Evolutionary conservation across 2,888 invertebrate species (phyloP), one percentile per base, ranked within the genome.

Genomic region (Scaptodrosophila latifasciaeformis): DNA sequence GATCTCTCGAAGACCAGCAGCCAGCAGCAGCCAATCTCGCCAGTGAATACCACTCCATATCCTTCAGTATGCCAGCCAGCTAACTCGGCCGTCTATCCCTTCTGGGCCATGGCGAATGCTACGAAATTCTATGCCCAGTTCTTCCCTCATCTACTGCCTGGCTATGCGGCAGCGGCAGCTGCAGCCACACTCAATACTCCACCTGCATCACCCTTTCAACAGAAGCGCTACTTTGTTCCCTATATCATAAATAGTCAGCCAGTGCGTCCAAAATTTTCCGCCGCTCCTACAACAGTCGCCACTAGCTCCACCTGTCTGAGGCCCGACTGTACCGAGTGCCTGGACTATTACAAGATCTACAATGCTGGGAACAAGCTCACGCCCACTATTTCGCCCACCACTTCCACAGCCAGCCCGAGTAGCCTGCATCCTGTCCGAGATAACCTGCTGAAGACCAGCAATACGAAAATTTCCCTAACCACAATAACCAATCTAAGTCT

Each of bases 51-150:
- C 13, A 10, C 13, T 6, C 37, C 18, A 17, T 2, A 40, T 21
- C 18, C 12, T 39, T 12, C 27, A 29, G 5, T 19, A 27, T 37
- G 5, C 35, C 13, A 13, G 13, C 21, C 42, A 13, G 6, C 30
- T 1, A 34, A 18, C 34, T 29, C 56, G 1, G 13, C 29, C 1
- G 42, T 13, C 1, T 62, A 62, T 52, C 30, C 65, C 29, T 72
- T 84, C 29, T 53, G 84, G 48, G 83, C 84, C 40, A 83, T 84
- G 43, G 82, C 82, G 13, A 83, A 72, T 57, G 83, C 83, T 2
- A 82, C 83, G 19, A 83, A 85, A 31, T 82, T 85, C 45, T 83
- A 83, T 66, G 81, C 84, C 6, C 85, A 84, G 29, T 83, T 85
- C 49, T 80, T 83, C 45, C 83, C 83, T 1, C 84, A 83, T n/a